Evolutionary conservation across 1,140 invertebrate species (phyloP).

Genomic region (Dreissena polymorpha): DNA sequence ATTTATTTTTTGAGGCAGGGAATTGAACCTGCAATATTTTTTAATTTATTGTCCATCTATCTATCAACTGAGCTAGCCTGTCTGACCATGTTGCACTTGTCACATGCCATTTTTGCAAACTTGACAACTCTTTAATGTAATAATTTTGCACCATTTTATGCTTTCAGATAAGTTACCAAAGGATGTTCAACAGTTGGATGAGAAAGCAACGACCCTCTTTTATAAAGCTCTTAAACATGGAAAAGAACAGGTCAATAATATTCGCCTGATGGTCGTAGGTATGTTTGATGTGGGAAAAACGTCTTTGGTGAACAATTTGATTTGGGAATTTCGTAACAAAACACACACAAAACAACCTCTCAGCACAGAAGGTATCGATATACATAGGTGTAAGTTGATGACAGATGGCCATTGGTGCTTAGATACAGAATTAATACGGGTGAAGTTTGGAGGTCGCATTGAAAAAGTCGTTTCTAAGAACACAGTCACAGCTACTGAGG

Average conservation of each 20-base stretch:
- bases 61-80: too few species aligned
- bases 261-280: constrained; percentile 38
- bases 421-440: background rate
- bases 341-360: background rate
- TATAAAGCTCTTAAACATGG: constrained; percentile 15
- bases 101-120: too few species aligned
- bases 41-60: too few species aligned
- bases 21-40: too few species aligned
- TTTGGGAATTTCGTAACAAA: background rate
- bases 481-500: background rate
- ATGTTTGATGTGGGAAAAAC: constrained; percentile 48
- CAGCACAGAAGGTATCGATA: background rate
- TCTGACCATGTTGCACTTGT: too few species aligned
- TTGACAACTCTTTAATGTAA: too few species aligned
- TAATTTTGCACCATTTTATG: too few species aligned
- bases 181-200: constrained; percentile 11
- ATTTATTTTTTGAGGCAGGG: too few species aligned
- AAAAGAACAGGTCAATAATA: background rate
- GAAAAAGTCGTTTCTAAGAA: background rate
- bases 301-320: constrained; percentile 29
- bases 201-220: background rate
- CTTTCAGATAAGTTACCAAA: too few species aligned
- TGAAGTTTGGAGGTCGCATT: background rate
- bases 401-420: background rate
- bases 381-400: background rate